phyloP scores from a whole-genome alignment of 2,888 invertebrate genomes.

The Agriopis aurantiaria region DNA sequence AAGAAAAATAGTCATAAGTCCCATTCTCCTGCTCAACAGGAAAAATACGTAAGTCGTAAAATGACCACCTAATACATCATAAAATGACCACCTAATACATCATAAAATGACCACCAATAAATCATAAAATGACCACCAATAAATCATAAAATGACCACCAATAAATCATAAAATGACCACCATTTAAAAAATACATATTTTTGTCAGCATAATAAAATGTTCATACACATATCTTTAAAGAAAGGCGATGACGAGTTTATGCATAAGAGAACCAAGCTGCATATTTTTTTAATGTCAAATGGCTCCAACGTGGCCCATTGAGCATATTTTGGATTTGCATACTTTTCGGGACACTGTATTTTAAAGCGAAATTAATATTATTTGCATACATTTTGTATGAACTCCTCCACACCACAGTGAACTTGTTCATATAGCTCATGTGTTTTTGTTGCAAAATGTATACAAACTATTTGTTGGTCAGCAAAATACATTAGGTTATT shows the following conservation, averaged over 20 bases:
- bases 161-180: slow-evolving; percentile 32
- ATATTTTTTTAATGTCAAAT: background rate
- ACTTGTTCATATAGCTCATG: background rate
- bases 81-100: slow-evolving; percentile 31
- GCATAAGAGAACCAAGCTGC: slow-evolving; percentile 19
- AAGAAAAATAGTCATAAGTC: slow-evolving; percentile 53
- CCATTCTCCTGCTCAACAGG: slow-evolving; percentile 65
- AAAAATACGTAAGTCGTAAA: slow-evolving; percentile 43
- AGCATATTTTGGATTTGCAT: background rate
- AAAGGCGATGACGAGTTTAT: slow-evolving; percentile 40
- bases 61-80: slow-evolving; percentile 30
- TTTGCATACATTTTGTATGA: slow-evolving; percentile 13
- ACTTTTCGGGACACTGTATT: background rate
- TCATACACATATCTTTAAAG: slow-evolving; percentile 26
- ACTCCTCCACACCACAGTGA: background rate
- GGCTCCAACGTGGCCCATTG: background rate
- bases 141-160: slow-evolving; percentile 33
- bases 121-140: slow-evolving; percentile 33
- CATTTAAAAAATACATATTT: slow-evolving; percentile 2
- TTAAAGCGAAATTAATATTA: background rate
- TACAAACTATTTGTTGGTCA: background rate
- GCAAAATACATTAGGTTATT: background rate
- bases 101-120: slow-evolving; percentile 33
- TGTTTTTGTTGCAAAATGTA: slow-evolving; percentile 2
- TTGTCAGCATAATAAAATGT: slow-evolving; percentile 21